These are phyloP conservation scores for Bettongia penicillata DNA, from an alignment of 2,113 vertebrate genomes.

Conservation along the genomic window DNA sequence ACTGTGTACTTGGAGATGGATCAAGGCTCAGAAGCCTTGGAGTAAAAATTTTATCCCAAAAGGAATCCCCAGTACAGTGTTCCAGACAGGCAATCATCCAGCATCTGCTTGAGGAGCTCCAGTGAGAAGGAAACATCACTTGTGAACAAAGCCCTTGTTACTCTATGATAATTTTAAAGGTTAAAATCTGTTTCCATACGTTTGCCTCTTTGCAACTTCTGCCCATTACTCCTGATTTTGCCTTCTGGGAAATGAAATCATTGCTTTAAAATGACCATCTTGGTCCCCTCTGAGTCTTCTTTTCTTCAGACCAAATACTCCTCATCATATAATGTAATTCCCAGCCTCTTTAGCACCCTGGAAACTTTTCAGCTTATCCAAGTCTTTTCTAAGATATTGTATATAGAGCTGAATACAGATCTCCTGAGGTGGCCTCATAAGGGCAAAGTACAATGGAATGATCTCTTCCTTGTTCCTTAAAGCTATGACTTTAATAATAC, in stretches of 20 bases:
- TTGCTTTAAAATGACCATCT: not conserved
- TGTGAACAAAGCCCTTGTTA: not conserved
- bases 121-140: not conserved
- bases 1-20: not conserved
- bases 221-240: not conserved
- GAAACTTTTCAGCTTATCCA: not conserved
- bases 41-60: not conserved
- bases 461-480: not conserved
- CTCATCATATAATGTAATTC: not conserved
- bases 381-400: not conserved
- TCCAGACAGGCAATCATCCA: not conserved
- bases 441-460: not conserved
- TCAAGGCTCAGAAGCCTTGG: not conserved
- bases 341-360: not conserved
- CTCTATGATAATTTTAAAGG: not conserved
- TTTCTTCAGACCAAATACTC: not conserved
- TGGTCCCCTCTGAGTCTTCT: not conserved
- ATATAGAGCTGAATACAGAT: not conserved
- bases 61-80: not conserved
- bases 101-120: not conserved
- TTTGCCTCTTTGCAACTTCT: not conserved
- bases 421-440: not conserved
- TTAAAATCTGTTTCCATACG: not conserved
- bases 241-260: not conserved
- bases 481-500: not conserved